Base-by-base conservation (phyloP, 2,797 vertebrate species). In the Macropus fuliginosus region DNA sequence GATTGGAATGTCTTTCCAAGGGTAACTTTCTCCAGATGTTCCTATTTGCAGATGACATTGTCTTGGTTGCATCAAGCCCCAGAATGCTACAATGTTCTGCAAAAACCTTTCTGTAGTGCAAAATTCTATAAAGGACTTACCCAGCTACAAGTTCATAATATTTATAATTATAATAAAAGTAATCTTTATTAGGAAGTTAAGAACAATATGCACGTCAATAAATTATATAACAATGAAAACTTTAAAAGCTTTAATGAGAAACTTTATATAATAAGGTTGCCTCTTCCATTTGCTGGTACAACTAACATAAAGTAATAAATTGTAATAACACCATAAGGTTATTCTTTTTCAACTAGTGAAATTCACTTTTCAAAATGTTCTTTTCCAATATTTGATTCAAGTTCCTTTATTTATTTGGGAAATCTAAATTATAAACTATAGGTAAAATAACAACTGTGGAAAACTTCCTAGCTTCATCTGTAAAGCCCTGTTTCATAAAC, bases 321-420 rank as follows among this genome's bases (percentile, higher is more conserved):
- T 90, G 91, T 89, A 89, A n/a, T 92, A 3, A 55, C 62, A 57
- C 91, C 50, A 94, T 90, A 8, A 91, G 95, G 66, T 90, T 95
- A 59, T 14, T 54, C 46, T 94, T 92, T 94, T 96, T 92, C 93
- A 90, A 93, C 91, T 56, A 91, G 57, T 94, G 59, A 93, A 95
- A 95, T 92, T 57, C 56, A 91, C 89, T 92, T 95, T 62, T 81
- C 94, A 91, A 94, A 96, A 54, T 59, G 62, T 9, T 34, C 27
- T 93, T 54, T 59, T 93, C 81, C 95, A 14, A 91, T 91, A 94
- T 89, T 94, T 62, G 94, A 56, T 96, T 93, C 94, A 95, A 29
- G 81, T 50, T 46, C 89, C 18, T 87, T 92, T 87, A 81, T 81
- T 95, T 95, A 93, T 59, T 59, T 55, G 54, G 81, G 74, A 96